These are phyloP conservation scores for Coleophora flavipennella DNA, from an alignment of 2,888 invertebrate species.

Conservation along the genomic window DNA sequence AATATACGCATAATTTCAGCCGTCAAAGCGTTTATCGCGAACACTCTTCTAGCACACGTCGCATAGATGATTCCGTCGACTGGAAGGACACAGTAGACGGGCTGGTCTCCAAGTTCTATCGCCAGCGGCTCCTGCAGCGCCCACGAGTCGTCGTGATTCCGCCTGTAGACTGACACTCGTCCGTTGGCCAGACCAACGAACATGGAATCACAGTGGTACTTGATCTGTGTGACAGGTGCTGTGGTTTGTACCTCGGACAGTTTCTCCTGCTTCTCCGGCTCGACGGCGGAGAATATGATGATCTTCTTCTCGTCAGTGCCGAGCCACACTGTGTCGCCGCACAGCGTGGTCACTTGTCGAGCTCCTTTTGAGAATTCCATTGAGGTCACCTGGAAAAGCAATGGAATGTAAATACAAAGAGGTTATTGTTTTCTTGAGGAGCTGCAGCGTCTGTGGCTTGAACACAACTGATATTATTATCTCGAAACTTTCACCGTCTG, in stretches of 20 bases:
- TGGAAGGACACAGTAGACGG: slow-evolving; percentile 86
- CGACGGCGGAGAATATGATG: slow-evolving; percentile 86
- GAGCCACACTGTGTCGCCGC: slow-evolving; percentile 90
- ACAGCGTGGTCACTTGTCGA: slow-evolving; percentile 59
- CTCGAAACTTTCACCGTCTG: too few species aligned
- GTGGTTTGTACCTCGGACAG: slow-evolving; percentile 78
- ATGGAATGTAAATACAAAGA: too few species aligned
- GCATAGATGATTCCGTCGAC: slow-evolving; percentile 89
- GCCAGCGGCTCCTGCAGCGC: slow-evolving; percentile 80
- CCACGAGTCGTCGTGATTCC: slow-evolving; percentile 82
- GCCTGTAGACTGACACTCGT: slow-evolving; percentile 79
- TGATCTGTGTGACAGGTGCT: slow-evolving; percentile 82
- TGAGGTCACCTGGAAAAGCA: slow-evolving; percentile 73
- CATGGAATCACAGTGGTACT: slow-evolving; percentile 89
- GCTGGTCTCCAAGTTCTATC: slow-evolving; percentile 78
- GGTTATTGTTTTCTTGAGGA: too few species aligned
- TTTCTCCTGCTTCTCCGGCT: slow-evolving; percentile 87
- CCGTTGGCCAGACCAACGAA: slow-evolving; percentile 91
- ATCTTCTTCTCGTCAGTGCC: slow-evolving; percentile 89
- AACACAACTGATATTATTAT: not conserved
- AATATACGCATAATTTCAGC: slow-evolving; percentile 87
- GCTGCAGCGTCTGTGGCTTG: too few species aligned
- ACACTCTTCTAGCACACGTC: slow-evolving; percentile 87
- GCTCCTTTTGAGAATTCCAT: slow-evolving; percentile 88
- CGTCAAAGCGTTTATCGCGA: slow-evolving; percentile 84